Conservation (phyloP, 2,888 invertebrate species). For the Nomada lathburiana region DNA sequence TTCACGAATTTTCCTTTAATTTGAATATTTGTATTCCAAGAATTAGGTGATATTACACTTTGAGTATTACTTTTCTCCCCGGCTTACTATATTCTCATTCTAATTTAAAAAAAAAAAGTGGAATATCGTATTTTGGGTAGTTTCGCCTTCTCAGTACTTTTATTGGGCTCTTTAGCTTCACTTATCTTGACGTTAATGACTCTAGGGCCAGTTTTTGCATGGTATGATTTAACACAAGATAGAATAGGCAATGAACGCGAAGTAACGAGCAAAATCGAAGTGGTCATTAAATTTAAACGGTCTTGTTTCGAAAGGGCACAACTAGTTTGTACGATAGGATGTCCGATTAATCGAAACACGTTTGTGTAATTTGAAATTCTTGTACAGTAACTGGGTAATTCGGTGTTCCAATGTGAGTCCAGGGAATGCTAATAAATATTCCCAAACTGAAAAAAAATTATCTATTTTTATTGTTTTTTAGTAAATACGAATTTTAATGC, state of each 20-base stretch:
- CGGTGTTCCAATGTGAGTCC: neutral
- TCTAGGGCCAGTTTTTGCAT: neutral
- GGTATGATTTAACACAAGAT: slow-evolving; percentile 20
- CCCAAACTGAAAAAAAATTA: neutral
- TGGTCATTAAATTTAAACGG: slow-evolving; percentile 23
- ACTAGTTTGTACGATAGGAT: slow-evolving; percentile 9
- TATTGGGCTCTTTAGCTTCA: neutral
- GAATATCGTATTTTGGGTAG: no score
- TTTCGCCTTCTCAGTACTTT: neutral
- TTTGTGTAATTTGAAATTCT: neutral
- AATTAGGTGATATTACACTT: no score
- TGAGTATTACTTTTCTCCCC: no score
- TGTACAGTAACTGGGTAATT: neutral
- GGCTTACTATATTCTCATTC: no score
- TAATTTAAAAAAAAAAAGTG: no score
- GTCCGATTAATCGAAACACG: slow-evolving; percentile 3
- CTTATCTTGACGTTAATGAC: neutral
- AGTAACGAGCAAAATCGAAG: neutral
- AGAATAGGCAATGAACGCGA: neutral
- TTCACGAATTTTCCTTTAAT: no score
- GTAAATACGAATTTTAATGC: no score
- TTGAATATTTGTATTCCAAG: no score
- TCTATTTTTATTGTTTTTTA: neutral
- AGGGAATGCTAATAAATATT: neutral
- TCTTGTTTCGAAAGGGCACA: neutral